A percentile compares a stretch with the other conserved stretches of the same genome.
phyloP scores from a whole-genome alignment of 2,113 vertebrate genomes.

The Trichechus manatus region DNA sequence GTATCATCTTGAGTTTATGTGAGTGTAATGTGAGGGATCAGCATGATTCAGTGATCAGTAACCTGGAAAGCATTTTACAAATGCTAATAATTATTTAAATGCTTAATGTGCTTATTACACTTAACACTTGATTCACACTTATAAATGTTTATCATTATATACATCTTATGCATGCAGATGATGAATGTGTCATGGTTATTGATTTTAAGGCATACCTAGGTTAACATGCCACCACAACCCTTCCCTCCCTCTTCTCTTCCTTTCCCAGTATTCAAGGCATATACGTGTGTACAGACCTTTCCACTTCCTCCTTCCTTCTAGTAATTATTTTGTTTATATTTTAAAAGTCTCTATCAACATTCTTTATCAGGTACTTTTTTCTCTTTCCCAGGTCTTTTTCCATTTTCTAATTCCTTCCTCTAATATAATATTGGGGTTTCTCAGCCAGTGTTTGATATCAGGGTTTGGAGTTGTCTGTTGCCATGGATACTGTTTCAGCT shows the following conservation, averaged over 20 bases:
- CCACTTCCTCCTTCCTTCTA: background rate
- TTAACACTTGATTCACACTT: background rate
- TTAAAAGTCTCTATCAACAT: background rate
- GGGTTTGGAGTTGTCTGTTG: conserved; percentile 55
- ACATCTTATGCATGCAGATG: too few relatives aligned
- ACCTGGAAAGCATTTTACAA: background rate
- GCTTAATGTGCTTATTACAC: background rate
- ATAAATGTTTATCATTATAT: background rate
- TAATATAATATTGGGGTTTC: conserved; percentile 21
- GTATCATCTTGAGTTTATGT: background rate
- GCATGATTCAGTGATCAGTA: background rate
- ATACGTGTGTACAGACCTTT: background rate
- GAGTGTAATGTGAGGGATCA: background rate
- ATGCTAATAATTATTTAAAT: background rate
- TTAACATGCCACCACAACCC: background rate
- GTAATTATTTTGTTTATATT: background rate
- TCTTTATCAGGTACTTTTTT: background rate
- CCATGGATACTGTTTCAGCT: conserved; percentile 73
- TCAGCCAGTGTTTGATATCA: conserved; percentile 17
- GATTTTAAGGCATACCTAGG: background rate
- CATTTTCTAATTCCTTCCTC: background rate
- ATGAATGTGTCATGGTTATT: background rate
- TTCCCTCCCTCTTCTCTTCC: background rate
- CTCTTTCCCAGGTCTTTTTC: background rate
- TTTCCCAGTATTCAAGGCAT: background rate